These are phyloP conservation scores for Selenia dentaria DNA, from an alignment of 2,888 invertebrate species.

Conservation along the genomic window DNA sequence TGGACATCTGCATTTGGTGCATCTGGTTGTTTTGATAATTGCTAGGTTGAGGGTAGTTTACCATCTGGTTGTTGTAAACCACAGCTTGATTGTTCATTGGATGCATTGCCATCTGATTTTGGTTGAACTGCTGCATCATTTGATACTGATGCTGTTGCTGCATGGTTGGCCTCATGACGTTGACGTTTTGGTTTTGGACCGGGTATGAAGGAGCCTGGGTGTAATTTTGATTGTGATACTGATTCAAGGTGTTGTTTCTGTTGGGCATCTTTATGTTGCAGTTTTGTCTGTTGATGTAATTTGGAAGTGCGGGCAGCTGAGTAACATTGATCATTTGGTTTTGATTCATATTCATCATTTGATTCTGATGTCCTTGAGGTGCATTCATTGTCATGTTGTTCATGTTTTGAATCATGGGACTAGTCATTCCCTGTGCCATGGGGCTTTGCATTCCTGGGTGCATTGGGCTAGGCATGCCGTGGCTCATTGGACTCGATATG, in stretches of 20 bases:
- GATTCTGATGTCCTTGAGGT: conserved; percentile 57
- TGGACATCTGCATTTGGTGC: conserved; percentile 73
- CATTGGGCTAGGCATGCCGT: conserved; percentile 76
- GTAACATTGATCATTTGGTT: conserved; percentile 49
- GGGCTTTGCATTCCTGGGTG: conserved; percentile 73
- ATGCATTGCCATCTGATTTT: conserved; percentile 59
- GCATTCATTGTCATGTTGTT: conserved; percentile 67
- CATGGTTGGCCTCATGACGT: conserved; percentile 58
- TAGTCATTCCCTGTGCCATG: conserved; percentile 70
- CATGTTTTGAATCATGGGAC: conserved; percentile 75
- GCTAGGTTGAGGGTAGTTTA: conserved; percentile 55
- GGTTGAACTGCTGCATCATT: conserved; percentile 70
- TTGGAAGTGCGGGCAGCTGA: conserved; percentile 50
- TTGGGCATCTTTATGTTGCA: conserved; percentile 62
- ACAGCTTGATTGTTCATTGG: conserved; percentile 59
- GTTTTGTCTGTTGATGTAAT: conserved; percentile 60
- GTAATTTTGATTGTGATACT: conserved; percentile 69
- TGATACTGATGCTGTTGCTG: conserved; percentile 56
- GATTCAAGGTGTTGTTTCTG: conserved; percentile 64
- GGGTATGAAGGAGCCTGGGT: conserved; percentile 63
- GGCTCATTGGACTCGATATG: conserved; percentile 71
- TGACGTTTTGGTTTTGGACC: conserved; percentile 61
- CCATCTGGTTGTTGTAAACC: conserved; percentile 61
- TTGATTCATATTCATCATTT: conserved; percentile 58
- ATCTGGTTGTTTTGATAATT: conserved; percentile 67